Conservation (phyloP, 2,113 vertebrate species). For the Entosphenus tridentatus region DNA sequence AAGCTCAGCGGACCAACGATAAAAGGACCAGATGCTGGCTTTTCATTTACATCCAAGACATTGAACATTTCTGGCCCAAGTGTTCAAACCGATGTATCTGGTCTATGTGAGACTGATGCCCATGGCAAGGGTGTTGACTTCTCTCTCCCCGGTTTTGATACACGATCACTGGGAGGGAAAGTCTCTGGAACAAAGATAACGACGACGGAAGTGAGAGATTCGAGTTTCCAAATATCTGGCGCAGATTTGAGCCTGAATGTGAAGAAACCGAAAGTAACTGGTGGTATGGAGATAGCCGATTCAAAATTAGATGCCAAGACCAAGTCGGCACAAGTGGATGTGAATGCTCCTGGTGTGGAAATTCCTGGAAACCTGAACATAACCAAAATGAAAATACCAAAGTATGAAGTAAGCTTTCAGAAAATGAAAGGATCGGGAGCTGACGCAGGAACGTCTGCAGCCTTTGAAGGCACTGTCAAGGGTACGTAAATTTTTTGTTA, state of each 20-base stretch:
- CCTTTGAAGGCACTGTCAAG: too few relatives aligned
- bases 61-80: too few relatives aligned
- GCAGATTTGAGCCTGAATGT: neutral
- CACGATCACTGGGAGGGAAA: constrained; percentile 11
- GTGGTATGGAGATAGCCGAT: neutral
- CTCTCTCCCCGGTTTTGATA: neutral
- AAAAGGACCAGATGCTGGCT: too few relatives aligned
- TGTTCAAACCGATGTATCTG: too few relatives aligned
- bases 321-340: neutral
- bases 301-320: neutral
- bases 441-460: too few relatives aligned
- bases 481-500: too few relatives aligned
- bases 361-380: constrained; percentile 14
- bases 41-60: too few relatives aligned
- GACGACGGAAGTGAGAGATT: neutral
- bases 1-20: too few relatives aligned
- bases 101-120: too few relatives aligned
- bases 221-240: neutral
- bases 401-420: constrained; percentile 11
- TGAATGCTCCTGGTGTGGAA: constrained; percentile 8
- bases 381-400: constrained; percentile 17
- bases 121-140: neutral
- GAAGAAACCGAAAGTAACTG: neutral
- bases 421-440: too few relatives aligned
- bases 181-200: constrained; percentile 9